phyloP scores from a whole-genome alignment of 2,797 vertebrate genomes.

The Poeciliopsis gracilis region DNA sequence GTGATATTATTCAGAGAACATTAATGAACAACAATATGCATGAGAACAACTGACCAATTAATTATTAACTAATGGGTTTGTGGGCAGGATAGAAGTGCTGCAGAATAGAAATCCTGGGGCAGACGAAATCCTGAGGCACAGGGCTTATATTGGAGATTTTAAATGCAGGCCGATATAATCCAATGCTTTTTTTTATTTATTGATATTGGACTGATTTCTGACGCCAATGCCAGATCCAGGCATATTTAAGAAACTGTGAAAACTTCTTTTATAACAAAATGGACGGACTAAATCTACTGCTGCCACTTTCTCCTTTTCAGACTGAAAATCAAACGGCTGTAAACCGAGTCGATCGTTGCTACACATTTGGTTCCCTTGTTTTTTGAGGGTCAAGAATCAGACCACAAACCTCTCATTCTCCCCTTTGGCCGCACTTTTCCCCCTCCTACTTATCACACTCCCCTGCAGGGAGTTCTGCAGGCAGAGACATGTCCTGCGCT shows the following conservation, averaged over 20 bases:
- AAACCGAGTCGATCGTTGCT: conserved; percentile 48
- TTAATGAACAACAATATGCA: no score
- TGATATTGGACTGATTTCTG: no score
- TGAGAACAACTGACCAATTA: no score
- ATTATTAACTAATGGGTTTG: no score
- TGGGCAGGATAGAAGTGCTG: no score
- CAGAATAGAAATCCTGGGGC: no score
- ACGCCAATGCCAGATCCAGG: no score
- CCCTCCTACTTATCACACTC: conserved; percentile 6
- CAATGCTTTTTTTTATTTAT: no score
- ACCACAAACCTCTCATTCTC: conserved; percentile 37
- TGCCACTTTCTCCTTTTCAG: conserved; percentile 34
- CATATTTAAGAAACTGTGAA: neutral
- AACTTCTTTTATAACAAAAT: neutral
- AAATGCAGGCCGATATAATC: no score
- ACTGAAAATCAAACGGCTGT: conserved; percentile 45
- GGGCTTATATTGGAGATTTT: no score
- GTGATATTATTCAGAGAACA: no score
- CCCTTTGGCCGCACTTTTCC: conserved; percentile 20
- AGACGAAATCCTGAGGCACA: no score
- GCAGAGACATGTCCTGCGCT: conserved; percentile 61
- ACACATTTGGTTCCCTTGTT: conserved; percentile 36
- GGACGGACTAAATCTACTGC: neutral
- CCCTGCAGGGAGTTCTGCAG: conserved; percentile 53
- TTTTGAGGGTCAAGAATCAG: conserved; percentile 33